Percentiles rank a stretch among this genome's conserved stretches.
phyloP scores from a whole-genome alignment of 2,888 invertebrate genomes.

The Apamea monoglypha region DNA sequence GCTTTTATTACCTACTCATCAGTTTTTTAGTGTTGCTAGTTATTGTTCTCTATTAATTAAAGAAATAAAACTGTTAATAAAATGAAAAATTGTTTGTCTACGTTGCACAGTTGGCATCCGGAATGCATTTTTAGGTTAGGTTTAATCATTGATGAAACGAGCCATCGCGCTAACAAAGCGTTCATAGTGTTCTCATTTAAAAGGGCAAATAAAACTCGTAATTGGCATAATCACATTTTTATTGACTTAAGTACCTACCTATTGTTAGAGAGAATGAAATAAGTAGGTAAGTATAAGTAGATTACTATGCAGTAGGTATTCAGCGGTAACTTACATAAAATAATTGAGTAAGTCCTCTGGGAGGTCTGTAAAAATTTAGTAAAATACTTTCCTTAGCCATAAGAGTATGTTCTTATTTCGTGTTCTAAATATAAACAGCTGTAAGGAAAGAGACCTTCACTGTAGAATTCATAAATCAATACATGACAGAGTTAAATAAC shows the following conservation, averaged over 20 bases:
- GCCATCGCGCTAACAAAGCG: neutral
- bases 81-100: neutral
- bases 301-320: neutral
- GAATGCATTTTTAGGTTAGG: slow-evolving; percentile 8
- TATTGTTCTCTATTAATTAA: neutral
- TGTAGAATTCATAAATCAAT: slow-evolving; percentile 33
- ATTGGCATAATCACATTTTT: neutral
- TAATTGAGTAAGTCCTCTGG: neutral
- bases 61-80: neutral
- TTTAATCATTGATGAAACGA: neutral
- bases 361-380: neutral
- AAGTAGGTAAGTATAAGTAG: neutral
- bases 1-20: neutral
- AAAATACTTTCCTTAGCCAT: neutral
- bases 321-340: neutral
- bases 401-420: neutral
- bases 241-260: neutral
- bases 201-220: slow-evolving; percentile 31
- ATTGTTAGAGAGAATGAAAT: neutral
- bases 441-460: neutral
- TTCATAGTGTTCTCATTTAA: neutral
- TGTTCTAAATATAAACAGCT: slow-evolving; percentile 13
- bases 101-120: neutral
- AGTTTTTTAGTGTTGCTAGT: slow-evolving; percentile 4
- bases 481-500: neutral